Evolutionary conservation across 2,113 vertebrate genomes (phyloP), one percentile per base, ranked within the genome.

Genomic region (Megaceryle maxima): DNA sequence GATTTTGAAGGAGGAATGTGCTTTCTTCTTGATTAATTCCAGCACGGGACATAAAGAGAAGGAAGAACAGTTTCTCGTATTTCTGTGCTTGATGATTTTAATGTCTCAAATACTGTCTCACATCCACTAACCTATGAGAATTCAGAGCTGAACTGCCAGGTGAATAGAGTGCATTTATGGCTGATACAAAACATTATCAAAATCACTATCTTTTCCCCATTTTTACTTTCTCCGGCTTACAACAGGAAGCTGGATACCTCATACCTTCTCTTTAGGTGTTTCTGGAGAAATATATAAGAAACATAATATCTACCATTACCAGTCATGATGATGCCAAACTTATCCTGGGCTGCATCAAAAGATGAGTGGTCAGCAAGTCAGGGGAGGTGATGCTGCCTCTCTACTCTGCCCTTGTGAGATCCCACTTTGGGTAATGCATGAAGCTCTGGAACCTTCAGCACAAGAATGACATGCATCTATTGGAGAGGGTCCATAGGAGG

Each of bases 21-120:
- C 70, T 85, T 91, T 85, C n/a, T 11, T 81, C 29, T 57, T 37
- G 16, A 85, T 88, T 62, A 44, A 51, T 81, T 94, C 41, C 59
- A 92, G 26, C 35, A 66, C 0, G 2, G 28, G 44, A 51, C 0
- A 0, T 13, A 72, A 90, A 35, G 35, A 74, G n/a, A 70, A 62
- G 39, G 25, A 87, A 83, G 11, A 43, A 28, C 19, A 62, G 7
- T 0, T 0, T 13, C 55, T 66, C 63, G 8, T 41, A 48, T 41
- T 63, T 80, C 11, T 33, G 4, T 29, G 22, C 28, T 46, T 79
- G 39, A 19, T 66, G 26, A 56, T 76, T 74, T 85, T 48, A 76
- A 29, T 81, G 57, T 22, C 19, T 59, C 69, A 55, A 31, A 83
- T 16, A 33, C 25, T 19, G 26, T 20, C 20, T 77, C 33, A n/a